phyloP scores from a whole-genome alignment of 1,140 invertebrate species.

The Meloidogyne hapla region DNA sequence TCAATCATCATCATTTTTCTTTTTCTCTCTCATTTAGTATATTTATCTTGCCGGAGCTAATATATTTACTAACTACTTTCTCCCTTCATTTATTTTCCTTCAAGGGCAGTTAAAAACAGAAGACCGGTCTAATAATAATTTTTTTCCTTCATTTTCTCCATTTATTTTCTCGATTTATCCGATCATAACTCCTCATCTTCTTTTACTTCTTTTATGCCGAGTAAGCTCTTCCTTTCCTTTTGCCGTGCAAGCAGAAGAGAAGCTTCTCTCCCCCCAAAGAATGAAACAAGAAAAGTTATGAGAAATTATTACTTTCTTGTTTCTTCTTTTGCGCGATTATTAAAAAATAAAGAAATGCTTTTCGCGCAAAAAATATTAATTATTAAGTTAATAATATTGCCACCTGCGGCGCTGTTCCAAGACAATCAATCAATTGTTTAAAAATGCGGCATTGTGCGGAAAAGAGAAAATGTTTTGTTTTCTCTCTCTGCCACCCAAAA shows the following conservation, averaged over 20 bases:
- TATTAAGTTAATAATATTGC: background rate
- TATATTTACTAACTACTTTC: background rate
- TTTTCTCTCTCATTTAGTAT: background rate
- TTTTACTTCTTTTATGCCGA: background rate
- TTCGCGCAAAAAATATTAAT: background rate
- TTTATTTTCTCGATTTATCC: background rate
- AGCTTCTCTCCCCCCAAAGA: background rate
- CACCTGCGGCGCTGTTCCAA: background rate
- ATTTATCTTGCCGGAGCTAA: background rate
- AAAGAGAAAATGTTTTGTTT: background rate
- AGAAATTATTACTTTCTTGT: conserved; percentile 6
- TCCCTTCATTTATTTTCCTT: background rate
- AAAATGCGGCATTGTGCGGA: too few species aligned
- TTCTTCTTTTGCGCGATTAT: background rate
- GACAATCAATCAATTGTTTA: conserved; percentile 3
- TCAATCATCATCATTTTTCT: conserved; percentile 10
- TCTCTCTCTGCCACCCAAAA: background rate
- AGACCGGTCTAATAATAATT: background rate
- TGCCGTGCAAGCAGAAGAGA: background rate
- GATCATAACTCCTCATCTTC: background rate
- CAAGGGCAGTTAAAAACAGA: background rate
- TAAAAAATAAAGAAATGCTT: background rate
- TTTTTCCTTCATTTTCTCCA: background rate
- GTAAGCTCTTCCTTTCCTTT: background rate
- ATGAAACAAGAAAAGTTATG: background rate